Conservation (phyloP, 1,140 invertebrate species). For the Drosophila burlai region DNA sequence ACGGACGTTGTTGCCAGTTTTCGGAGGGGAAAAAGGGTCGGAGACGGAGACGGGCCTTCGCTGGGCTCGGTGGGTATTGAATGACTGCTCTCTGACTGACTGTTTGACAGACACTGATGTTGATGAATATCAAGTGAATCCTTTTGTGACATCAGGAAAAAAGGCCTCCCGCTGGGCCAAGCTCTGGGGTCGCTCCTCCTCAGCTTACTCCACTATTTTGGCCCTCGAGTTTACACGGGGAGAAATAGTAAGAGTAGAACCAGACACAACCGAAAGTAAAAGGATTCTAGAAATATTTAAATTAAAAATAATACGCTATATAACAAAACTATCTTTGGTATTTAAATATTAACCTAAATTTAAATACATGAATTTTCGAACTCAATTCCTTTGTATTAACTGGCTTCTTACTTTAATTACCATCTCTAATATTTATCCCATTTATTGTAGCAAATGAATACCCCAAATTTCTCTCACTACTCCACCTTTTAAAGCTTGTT, state of each 20-base stretch:
- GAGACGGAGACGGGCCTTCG: not conserved
- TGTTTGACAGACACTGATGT: slow-evolving; percentile 84
- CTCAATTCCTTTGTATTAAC: no score
- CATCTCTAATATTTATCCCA: not conserved
- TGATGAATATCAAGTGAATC: slow-evolving; percentile 85
- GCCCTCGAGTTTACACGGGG: slow-evolving; percentile 1
- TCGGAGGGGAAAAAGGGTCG: slow-evolving; percentile 1
- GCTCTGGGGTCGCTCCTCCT: slow-evolving; percentile 23
- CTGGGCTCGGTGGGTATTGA: slow-evolving; percentile 60
- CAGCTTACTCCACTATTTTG: slow-evolving; percentile 15
- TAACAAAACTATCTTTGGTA: not conserved
- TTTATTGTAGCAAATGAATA: not conserved
- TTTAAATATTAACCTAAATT: not conserved
- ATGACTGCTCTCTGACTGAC: slow-evolving; percentile 72
- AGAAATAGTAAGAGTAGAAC: not conserved
- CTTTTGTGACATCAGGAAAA: slow-evolving; percentile 84
- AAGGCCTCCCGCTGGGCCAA: slow-evolving; percentile 74
- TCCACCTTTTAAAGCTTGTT: slow-evolving; percentile 48
- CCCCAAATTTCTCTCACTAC: not conserved
- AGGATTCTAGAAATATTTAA: no score
- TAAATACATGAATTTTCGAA: not conserved
- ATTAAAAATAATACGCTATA: no score
- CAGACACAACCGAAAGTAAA: not conserved
- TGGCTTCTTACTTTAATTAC: not conserved
- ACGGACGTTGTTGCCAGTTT: slow-evolving; percentile 65